Evolutionary conservation across 2,113 vertebrate species (phyloP), one percentile per base, ranked within the genome.

Genomic region (Synodontis membranacea): DNA sequence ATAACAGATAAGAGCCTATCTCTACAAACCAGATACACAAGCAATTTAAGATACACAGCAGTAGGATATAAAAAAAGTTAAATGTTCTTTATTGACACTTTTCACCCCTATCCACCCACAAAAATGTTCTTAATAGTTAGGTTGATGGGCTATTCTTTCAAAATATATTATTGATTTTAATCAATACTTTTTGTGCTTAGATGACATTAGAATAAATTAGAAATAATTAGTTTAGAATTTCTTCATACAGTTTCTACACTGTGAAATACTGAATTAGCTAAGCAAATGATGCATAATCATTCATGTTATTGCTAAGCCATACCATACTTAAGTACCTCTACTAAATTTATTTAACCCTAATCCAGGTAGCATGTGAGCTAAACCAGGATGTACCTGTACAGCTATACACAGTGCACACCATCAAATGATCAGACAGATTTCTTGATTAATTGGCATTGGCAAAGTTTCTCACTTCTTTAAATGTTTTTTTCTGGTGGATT

Each of bases 1-100:
- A 80, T 86, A 86, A 89, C 80, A 86, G 88, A 89, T 89, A 89
- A 89, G 88, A 88, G 80, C 88, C 88, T 89, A 89, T 89, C 88
- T 88, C 88, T 88, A 89, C 80, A 83, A 87, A 86, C 88, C 88
- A 89, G 88, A 86, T 89, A 86, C 80, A 88, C 84, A 72, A 86
- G 52, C 66, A 87, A 89, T 89, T 89, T 89, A 86, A 88, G 74
- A 88, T 89, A 89, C 82, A 86, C 60, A 75, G 72, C 72, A 70
- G 80, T 46, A 64, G 52, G 50, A 5, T 31, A 83, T 42, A 83
- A 89, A 82, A 23, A 58, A 39, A 52, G 25, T 42, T 76, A 2
- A 6, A 48, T 81, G 21, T 74, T 74, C 17, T 70, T 60, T 84
- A 72, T 80, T 81, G 1, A 42, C 37, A 21, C 56, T 39, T 62